Evolutionary conservation across 2,113 vertebrate species (phyloP).

Genomic region (Dolichallabes microphthalmus): DNA sequence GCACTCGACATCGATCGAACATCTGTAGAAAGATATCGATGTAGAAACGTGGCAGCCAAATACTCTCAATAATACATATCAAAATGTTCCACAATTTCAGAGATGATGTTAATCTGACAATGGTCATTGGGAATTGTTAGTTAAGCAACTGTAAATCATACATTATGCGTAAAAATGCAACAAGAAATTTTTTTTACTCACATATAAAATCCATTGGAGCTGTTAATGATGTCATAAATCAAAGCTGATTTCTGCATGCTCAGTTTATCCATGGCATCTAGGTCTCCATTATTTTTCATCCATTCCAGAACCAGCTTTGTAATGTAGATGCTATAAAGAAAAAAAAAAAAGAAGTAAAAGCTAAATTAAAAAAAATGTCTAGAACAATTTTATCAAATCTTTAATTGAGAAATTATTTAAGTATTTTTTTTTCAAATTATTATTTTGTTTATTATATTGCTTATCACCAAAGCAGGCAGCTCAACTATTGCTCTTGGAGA

Average conservation of each 20-base stretch:
- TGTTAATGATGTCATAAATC: slow-evolving; percentile 87
- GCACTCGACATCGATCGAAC: slow-evolving; percentile 78
- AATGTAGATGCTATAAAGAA: slow-evolving; percentile 84
- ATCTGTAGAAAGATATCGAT: slow-evolving; percentile 59
- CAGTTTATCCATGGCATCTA: slow-evolving; percentile 81
- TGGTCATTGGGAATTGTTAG: too few species aligned
- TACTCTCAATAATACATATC: not conserved
- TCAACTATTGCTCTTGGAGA: too few species aligned
- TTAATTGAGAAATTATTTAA: too few species aligned
- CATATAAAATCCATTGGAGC: slow-evolving; percentile 88
- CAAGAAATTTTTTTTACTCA: slow-evolving; percentile 77
- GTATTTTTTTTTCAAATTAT: too few species aligned
- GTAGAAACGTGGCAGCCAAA: not conserved
- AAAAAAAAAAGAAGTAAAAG: not conserved
- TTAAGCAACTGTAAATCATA: too few species aligned
- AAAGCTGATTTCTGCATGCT: slow-evolving; percentile 83
- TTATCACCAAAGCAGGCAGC: too few species aligned
- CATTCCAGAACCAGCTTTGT: slow-evolving; percentile 91
- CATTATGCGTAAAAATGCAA: too few species aligned
- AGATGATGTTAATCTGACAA: not conserved
- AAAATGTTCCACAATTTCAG: not conserved
- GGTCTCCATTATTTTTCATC: slow-evolving; percentile 89
- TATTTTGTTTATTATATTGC: too few species aligned
- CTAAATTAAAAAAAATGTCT: not conserved
- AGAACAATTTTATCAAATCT: not conserved